Evolutionary conservation across 2,113 vertebrate species (phyloP), one percentile per base, ranked within the genome.

Genomic region (Pteropus alecto): DNA sequence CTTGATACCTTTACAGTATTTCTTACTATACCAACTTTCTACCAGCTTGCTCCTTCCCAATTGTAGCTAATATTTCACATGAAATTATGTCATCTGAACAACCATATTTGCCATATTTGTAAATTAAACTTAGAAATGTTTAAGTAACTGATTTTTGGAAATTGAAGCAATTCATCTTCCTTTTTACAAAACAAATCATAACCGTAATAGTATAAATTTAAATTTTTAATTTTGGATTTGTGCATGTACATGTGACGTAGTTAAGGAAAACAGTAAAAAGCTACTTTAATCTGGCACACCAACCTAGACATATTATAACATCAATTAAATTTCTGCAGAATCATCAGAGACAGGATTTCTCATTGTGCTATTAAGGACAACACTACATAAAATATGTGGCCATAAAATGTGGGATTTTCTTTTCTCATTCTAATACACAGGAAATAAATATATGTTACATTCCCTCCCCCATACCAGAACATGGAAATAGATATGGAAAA

Each of bases 401-500:
- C 13, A 35, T 43, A 95, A 81, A 79, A 28, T 24, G 58, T 79
- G 26, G 2, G 26, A 33, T 19, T 11, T 5, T 56, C 38, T 24
- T 81, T 87, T 65, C 8, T 43, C 5, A 12, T 26, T 91, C 41
- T 79, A 86, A 86, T 86, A 22, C 7, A 82, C 58, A 95, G 41
- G 63, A 88, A 93, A 86, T 63, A 78, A 93, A 79, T 28, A 19
- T 81, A 46, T 74, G 22, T 86, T 92, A n/a, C 4, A 65, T 71
- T 82, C 35, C 14, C 14, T 82, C 58, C 33, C 10, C 38, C 10
- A 60, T 22, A 38, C 33, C 56, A 97, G 56, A 70, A 79, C 30
- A 70, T 88, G 30, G 71, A 90, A 51, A 89, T 48, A 87, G 63
- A 95, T 83, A 87, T 97, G 94, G 79, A 90, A 96, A 89, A 73